A percentile compares a stretch with the other conserved stretches of the same genome.
Evolutionary conservation across 2,113 vertebrate species (phyloP).

Genomic region (Sapajus apella): DNA sequence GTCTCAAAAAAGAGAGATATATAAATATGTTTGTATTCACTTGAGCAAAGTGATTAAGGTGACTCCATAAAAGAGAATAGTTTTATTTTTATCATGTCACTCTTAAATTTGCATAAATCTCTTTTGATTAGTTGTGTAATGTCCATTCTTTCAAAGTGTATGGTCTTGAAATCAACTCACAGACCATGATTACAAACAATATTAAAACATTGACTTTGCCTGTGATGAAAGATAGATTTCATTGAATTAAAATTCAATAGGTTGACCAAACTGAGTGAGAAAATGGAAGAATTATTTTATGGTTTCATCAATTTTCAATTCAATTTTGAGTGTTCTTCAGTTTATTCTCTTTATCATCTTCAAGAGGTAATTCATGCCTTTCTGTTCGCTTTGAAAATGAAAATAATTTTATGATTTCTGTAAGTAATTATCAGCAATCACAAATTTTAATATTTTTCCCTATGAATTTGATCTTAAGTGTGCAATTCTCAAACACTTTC

Average conservation of each 20-base stretch:
- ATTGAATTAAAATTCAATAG: neutral
- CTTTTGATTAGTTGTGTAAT: neutral
- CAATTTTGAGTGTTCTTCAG: neutral
- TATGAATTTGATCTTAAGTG: neutral
- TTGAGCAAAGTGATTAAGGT: neutral
- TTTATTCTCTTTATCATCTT: neutral
- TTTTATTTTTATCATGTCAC: neutral
- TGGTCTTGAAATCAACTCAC: neutral
- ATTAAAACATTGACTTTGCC: neutral
- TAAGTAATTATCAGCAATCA: neutral
- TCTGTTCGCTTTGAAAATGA: neutral
- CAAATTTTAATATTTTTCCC: neutral
- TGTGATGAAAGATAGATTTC: neutral
- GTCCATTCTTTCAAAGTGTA: neutral
- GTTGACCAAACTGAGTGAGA: neutral
- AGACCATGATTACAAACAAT: neutral
- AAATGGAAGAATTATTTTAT: neutral
- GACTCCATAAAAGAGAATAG: neutral
- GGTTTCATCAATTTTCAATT: neutral
- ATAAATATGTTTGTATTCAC: neutral
- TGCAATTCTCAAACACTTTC: neutral
- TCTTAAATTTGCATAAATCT: neutral
- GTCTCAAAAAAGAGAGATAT: no score
- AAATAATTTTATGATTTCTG: neutral
- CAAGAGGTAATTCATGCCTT: neutral